Base-by-base conservation (phyloP, 2,113 vertebrate genomes). In the Stegastes partitus region DNA sequence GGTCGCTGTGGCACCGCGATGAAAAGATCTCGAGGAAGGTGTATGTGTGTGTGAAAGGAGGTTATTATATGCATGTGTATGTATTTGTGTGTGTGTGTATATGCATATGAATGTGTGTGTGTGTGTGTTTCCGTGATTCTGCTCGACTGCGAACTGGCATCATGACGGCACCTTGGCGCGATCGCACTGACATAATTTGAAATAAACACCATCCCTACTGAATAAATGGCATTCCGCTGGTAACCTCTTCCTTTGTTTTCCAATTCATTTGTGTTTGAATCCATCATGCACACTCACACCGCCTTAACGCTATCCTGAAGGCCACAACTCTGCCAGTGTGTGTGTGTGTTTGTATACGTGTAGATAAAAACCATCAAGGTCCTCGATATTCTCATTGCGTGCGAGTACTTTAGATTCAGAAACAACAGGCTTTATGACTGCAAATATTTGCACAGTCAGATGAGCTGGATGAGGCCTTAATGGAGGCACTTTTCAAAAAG, bases 371-470 rank as follows among this genome's bases (percentile, higher is more conserved):
- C 58, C 77, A 80, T 77, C 71, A 80, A 68, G 68, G 49, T 64
- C 58, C 22, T 42, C 6, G 22, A 64, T 82, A 45, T 70, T 83
- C 54, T 80, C 4, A 0, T 11, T 49, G 53, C 5, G 19, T 78
- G 73, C 50, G 1, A 71, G 61, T 45, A 49, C 51, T 83, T 77
- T 26, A 74, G 39, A 74, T 70, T 78, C 55, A 71, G 74, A 57
- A 75, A 66, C 68, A 79, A 79, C 64, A 55, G 57, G 69, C 68
- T 84, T 80, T 84, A 75, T 71, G 63, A 57, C 45, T 28, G 70
- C 73, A 77, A 88, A 86, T 81, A 89, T 91, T 91, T 88, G 63
- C 79, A 56, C 67, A 72, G 51, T 47, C 34, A 82, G 83, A 88
- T 85, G 89, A 88, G 85, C 78, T 47, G 71, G 45, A 65, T 65